A percentile compares a stretch with the other conserved stretches of the same genome.
phyloP scores from a whole-genome alignment of 2,797 vertebrate genomes.

The Synaphobranchus kaupii region DNA sequence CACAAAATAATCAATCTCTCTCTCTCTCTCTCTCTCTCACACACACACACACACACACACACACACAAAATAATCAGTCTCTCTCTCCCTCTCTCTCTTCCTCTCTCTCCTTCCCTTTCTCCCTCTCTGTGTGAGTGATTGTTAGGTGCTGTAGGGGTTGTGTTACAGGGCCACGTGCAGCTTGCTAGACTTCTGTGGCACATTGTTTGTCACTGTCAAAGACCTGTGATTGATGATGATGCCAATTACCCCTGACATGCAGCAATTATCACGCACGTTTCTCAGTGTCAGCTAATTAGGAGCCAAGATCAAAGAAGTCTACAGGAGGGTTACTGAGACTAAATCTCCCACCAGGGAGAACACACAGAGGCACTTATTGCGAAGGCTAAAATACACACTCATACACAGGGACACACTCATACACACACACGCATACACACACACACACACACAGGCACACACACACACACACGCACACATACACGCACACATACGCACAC shows the following conservation, averaged over 20 bases:
- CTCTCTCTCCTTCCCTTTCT: neutral
- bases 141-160: neutral
- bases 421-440: neutral
- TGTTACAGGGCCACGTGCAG: neutral
- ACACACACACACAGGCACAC: neutral
- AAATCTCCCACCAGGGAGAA: neutral
- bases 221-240: neutral
- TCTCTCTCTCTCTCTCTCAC: neutral
- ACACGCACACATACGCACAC: too few relatives aligned
- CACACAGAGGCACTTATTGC: neutral
- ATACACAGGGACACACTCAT: too few relatives aligned
- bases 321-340: neutral
- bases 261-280: conserved; percentile 2
- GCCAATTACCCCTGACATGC: neutral
- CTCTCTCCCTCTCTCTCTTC: neutral
- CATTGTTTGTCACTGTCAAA: conserved; percentile 47
- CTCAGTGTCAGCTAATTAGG: conserved; percentile 8
- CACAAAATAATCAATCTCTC: too few relatives aligned
- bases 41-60: neutral
- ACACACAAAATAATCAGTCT: neutral
- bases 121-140: neutral
- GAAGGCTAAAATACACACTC: neutral
- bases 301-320: neutral
- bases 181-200: neutral
- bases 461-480: neutral